Percentiles rank a stretch among this genome's conserved stretches.
Evolutionary conservation across 2,113 vertebrate species (phyloP).

Genomic region (Symphodus melops): DNA sequence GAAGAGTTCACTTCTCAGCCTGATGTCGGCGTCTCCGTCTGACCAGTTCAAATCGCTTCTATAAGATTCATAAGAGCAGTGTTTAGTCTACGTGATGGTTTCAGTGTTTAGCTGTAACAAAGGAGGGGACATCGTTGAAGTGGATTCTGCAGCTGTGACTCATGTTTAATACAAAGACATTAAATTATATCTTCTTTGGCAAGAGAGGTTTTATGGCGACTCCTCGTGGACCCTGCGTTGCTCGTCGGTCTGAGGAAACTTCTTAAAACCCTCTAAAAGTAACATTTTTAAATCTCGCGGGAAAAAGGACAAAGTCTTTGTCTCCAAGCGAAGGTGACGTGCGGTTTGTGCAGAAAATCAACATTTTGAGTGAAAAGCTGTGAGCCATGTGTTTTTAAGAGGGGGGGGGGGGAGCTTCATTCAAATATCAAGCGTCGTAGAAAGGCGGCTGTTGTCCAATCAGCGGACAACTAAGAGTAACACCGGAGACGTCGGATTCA

Average conservation of each 20-base stretch:
- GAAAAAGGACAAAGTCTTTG: background rate
- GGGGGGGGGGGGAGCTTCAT: constrained; percentile 2
- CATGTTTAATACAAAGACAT: no score
- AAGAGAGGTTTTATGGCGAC: constrained; percentile 34
- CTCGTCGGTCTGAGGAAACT: constrained; percentile 17
- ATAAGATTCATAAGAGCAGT: background rate
- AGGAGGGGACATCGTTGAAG: no score
- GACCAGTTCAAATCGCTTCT: no score
- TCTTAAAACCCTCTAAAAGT: background rate
- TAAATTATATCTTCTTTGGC: constrained; percentile 8
- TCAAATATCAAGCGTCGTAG: constrained; percentile 10
- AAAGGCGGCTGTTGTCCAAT: constrained; percentile 22
- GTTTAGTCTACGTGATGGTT: background rate
- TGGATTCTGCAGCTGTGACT: background rate
- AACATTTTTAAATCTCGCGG: background rate
- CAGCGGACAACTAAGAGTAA: constrained; percentile 22
- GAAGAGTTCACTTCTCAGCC: background rate
- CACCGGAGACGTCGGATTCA: no score
- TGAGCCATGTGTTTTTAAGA: background rate
- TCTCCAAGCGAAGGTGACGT: background rate
- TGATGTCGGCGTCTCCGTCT: no score
- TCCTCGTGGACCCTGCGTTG: background rate
- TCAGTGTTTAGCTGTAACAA: background rate
- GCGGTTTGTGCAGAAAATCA: constrained; percentile 7
- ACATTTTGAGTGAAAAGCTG: background rate